Evolutionary conservation across 2,797 vertebrate genomes (phyloP).

Genomic region (Lates japonicus): DNA sequence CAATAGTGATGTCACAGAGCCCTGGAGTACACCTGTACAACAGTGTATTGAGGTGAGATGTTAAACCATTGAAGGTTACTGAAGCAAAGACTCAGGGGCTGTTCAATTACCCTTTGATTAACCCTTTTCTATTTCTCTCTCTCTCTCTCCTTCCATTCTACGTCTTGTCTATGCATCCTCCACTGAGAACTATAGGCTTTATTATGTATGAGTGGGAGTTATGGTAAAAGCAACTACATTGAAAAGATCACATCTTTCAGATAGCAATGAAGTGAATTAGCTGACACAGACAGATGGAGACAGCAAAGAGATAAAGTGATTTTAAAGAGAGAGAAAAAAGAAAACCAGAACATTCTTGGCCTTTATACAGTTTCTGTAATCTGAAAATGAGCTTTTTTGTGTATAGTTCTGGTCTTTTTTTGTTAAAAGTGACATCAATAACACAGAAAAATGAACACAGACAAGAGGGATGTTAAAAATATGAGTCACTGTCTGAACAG

Average conservation of each 20-base stretch:
- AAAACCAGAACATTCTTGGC: neutral
- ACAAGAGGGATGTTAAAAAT: neutral
- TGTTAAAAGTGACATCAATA: neutral
- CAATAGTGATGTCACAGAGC: too few species aligned
- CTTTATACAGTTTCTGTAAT: neutral
- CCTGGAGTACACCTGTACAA: too few species aligned
- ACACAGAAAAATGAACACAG: neutral
- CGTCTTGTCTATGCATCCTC: neutral
- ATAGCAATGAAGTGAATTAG: slow-evolving; percentile 33
- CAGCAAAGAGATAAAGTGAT: neutral
- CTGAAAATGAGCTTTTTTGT: neutral
- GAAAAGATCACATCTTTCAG: slow-evolving; percentile 37
- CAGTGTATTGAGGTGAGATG: neutral
- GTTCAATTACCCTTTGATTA: slow-evolving; percentile 2
- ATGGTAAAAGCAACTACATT: slow-evolving; percentile 25
- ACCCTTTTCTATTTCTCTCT: neutral
- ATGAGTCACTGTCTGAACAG: neutral
- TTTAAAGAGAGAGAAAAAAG: slow-evolving; percentile 1
- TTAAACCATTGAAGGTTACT: neutral
- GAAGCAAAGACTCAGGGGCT: neutral
- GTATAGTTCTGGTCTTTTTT: neutral
- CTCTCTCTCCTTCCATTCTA: neutral
- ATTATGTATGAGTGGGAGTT: slow-evolving; percentile 31
- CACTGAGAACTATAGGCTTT: slow-evolving; percentile 11
- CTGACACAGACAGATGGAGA: slow-evolving; percentile 16